Base-by-base conservation (phyloP, 2,888 invertebrate species). In the Tryphoninae sp. region DNA sequence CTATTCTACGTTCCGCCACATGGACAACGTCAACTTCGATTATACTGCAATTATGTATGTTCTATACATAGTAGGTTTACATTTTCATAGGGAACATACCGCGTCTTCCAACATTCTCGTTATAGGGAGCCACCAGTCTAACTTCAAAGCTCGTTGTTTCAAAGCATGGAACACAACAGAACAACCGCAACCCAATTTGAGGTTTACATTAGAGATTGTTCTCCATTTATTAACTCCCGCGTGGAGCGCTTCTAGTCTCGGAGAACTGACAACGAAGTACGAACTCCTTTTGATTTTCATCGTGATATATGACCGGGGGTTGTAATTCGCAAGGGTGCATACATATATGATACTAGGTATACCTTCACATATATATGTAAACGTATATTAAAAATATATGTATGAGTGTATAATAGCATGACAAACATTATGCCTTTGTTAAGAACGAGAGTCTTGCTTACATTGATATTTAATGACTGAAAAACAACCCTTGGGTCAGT, bases 381-480 rank as follows among this genome's bases (percentile, higher is more conserved):
- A 45, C 13, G 13, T 45, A 45, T 11, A 45, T 45, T 45, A 13
- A 13, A 45, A 2, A 45, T 45, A 45, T 45, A 45, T 45, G 7
- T 45, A 45, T 45, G 45, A 45, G 3, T 26, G 26, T 26, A 26
- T 26, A 0, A 13, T 6, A 55, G 19, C 16, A 9, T 55, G 4
- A 19, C 55, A 6, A 55, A 19, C 55, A 22, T 40, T 11, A 67
- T 16, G 19, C 4, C 49, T 13, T 26, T 16, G n/a, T 53, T 19
- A 55, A 22, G 40, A 61, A 26, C 33, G 19, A n/a, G 22, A 51
- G 22, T 51, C 23, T 16, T 22, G 23, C 9, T 59, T 42, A 23
- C 45, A 69, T 74, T n/a, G 74, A 75, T 81, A 61, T 78, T 78
- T 71, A 45, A 78, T 65, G 23, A 61, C 74, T 59, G 49, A 78